Percentiles rank a stretch among this genome's conserved stretches.
Conservation (phyloP, 2,113 vertebrate species). For the Columba janthina region DNA sequence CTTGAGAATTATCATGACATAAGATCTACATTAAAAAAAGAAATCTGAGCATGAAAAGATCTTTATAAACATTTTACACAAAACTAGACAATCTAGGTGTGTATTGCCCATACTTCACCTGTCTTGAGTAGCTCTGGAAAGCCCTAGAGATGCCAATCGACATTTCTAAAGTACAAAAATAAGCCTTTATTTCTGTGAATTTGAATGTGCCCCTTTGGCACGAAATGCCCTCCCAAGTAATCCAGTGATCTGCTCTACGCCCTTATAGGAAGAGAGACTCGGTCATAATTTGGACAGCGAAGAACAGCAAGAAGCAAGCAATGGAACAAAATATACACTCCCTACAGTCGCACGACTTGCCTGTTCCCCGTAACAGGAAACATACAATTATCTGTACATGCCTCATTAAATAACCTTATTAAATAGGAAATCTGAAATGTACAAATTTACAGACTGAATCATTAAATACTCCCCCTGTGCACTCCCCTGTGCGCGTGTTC, state of each 20-base stretch:
- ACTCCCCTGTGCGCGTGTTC: neutral
- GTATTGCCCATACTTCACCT: neutral
- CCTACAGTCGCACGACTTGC: slow-evolving; percentile 4
- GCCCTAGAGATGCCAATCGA: neutral
- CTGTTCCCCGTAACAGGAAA: slow-evolving; percentile 46
- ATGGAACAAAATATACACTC: slow-evolving; percentile 61
- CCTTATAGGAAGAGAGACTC: neutral
- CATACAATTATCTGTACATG: slow-evolving; percentile 75
- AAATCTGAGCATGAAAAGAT: neutral
- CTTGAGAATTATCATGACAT: neutral
- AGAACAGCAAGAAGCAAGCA: slow-evolving; percentile 39
- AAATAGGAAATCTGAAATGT: slow-evolving; percentile 82
- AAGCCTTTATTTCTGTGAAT: slow-evolving; percentile 5
- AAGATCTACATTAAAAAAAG: neutral
- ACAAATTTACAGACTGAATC: slow-evolving; percentile 81
- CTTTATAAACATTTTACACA: neutral
- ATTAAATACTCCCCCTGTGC: slow-evolving; percentile 71
- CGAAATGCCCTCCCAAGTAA: neutral
- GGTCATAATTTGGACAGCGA: neutral
- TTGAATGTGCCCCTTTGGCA: neutral
- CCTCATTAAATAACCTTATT: slow-evolving; percentile 83
- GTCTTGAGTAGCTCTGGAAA: neutral
- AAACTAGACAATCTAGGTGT: neutral
- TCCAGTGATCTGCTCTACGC: neutral
- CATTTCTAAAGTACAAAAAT: slow-evolving; percentile 14